phyloP scores from a whole-genome alignment of 2,797 vertebrate genomes.

The Enteromius mattozi region DNA sequence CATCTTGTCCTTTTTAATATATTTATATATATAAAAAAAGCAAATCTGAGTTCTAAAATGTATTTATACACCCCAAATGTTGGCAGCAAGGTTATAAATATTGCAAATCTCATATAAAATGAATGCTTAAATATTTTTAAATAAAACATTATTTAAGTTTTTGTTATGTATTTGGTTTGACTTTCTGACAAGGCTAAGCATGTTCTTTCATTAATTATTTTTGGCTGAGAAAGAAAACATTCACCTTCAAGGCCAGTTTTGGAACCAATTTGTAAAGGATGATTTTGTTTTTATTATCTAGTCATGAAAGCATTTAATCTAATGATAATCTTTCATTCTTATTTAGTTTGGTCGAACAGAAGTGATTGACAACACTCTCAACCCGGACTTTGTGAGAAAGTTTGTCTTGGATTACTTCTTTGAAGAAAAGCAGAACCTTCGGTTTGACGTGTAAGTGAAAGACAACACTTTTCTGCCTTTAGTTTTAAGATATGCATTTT shows the following conservation, averaged over 20 bases:
- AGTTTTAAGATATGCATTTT: not conserved
- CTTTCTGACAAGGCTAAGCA: not conserved
- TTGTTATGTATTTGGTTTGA: not conserved
- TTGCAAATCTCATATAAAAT: not conserved
- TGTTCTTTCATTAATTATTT: not conserved
- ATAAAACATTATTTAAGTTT: not conserved
- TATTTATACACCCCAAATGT: not conserved
- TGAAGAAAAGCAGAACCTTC: slow-evolving; percentile 96
- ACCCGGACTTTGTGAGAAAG: slow-evolving; percentile 96
- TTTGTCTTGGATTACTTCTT: slow-evolving; percentile 98
- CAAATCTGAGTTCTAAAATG: not conserved
- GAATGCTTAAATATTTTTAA: not conserved
- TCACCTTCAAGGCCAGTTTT: not conserved
- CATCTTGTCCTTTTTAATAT: not conserved
- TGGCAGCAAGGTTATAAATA: not conserved
- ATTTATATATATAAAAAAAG: no score
- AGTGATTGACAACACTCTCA: slow-evolving; percentile 95
- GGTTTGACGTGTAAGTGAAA: slow-evolving; percentile 94
- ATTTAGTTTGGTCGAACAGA: slow-evolving; percentile 93
- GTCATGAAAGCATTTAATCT: not conserved
- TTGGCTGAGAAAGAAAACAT: not conserved
- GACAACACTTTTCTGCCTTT: not conserved
- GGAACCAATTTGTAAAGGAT: not conserved
- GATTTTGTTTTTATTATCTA: not conserved
- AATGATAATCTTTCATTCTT: not conserved